These are phyloP conservation scores for Umimayanthus kanabou DNA, from an alignment of 92 coral and sea anemone genomes.

Conservation along the genomic window DNA sequence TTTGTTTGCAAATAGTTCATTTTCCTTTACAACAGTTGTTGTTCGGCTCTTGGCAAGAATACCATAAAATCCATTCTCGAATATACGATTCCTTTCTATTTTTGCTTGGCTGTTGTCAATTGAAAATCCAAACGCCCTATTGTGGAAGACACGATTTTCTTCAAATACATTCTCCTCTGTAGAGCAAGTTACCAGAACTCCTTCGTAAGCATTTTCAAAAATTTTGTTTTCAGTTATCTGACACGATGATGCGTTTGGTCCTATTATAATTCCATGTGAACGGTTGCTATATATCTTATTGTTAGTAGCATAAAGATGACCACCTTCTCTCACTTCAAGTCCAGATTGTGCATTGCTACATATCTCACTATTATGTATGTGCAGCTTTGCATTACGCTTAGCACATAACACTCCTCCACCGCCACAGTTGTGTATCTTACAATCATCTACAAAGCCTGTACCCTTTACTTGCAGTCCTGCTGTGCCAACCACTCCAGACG, in stretches of 20 bases:
- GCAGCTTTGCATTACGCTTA: constrained; percentile 30
- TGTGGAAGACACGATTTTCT: constrained; percentile 65
- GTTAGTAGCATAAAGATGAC: constrained; percentile 47
- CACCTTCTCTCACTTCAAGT: constrained; percentile 67
- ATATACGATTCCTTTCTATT: constrained; percentile 21
- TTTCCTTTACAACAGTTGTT: too few relatives aligned
- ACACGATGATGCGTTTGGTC: constrained; percentile 58
- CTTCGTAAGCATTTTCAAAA: too few relatives aligned
- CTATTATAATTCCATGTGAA: constrained; percentile 59
- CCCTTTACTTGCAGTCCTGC: neutral
- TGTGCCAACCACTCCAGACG: constrained; percentile 56
- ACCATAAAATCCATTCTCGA: too few relatives aligned
- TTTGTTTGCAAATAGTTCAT: too few relatives aligned
- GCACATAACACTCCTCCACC: constrained; percentile 53
- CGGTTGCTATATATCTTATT: constrained; percentile 57
- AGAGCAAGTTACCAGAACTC: too few relatives aligned
- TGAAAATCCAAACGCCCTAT: constrained; percentile 65
- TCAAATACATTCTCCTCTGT: too few relatives aligned
- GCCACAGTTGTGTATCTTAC: too few relatives aligned
- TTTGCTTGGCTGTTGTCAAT: constrained; percentile 29
- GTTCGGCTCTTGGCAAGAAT: too few relatives aligned
- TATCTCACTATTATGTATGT: constrained; percentile 47
- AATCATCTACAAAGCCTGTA: too few relatives aligned
- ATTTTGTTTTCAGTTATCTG: too few relatives aligned
- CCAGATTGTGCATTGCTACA: constrained; percentile 66